Conservation (phyloP, 1,140 invertebrate species). For the Cydia strobilella region DNA sequence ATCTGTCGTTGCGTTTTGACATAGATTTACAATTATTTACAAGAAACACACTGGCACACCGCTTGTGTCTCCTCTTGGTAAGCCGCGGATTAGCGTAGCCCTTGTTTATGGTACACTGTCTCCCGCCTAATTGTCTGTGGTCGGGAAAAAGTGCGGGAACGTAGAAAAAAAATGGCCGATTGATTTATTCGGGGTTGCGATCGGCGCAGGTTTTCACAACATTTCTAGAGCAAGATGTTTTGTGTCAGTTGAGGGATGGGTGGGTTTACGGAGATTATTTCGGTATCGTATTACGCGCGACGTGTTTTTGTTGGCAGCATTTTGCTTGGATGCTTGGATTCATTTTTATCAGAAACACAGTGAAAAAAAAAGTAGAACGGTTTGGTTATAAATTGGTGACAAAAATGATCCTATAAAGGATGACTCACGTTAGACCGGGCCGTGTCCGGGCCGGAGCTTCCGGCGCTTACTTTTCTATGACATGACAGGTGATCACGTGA, state of each 20-base stretch:
- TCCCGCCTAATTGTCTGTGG: slow-evolving; percentile 66
- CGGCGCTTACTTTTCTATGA: too few species aligned
- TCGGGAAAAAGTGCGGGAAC: slow-evolving; percentile 58
- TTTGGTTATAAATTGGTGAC: background rate
- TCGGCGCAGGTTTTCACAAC: slow-evolving; percentile 66
- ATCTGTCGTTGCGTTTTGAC: slow-evolving; percentile 75
- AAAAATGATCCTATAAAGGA: background rate
- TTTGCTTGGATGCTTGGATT: slow-evolving; percentile 35
- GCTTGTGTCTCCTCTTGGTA: slow-evolving; percentile 64
- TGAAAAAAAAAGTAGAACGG: background rate
- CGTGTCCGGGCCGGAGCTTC: too few species aligned
- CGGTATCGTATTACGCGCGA: slow-evolving; percentile 52
- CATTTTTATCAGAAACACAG: slow-evolving; percentile 9
- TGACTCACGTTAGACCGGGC: too few species aligned
- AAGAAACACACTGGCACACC: slow-evolving; percentile 56
- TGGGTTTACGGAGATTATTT: slow-evolving; percentile 53
- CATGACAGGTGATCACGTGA: too few species aligned
- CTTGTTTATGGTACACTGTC: slow-evolving; percentile 67
- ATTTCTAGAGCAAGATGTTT: slow-evolving; percentile 75
- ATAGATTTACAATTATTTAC: slow-evolving; percentile 79
- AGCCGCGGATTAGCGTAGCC: slow-evolving; percentile 62
- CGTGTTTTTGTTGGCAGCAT: slow-evolving; percentile 65
- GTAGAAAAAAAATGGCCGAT: slow-evolving; percentile 56
- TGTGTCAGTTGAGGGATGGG: slow-evolving; percentile 67
- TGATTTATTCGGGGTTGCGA: slow-evolving; percentile 60